These are phyloP conservation scores for Daphoenositta chrysoptera DNA, from an alignment of 2,113 vertebrate species.

Conservation along the genomic window DNA sequence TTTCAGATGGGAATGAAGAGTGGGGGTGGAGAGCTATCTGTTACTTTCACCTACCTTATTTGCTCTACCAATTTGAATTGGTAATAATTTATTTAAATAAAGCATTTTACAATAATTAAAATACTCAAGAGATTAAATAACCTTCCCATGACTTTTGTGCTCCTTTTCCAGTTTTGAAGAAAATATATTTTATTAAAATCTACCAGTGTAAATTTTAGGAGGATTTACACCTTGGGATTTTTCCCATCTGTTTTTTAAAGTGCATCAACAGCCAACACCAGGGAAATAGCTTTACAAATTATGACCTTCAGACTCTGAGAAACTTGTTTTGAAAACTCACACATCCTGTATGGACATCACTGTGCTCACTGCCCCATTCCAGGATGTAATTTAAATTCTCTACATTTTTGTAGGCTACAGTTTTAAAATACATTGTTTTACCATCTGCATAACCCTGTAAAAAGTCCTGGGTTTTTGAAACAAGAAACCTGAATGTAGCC, in stretches of 20 bases:
- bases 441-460: slow-evolving; percentile 26
- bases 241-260: slow-evolving; percentile 54
- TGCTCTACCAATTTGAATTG: not conserved
- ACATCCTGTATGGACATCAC: slow-evolving; percentile 31
- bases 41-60: not conserved
- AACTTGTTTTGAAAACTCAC: slow-evolving; percentile 33
- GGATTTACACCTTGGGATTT: slow-evolving; percentile 57
- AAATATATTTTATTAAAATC: slow-evolving; percentile 17
- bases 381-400: slow-evolving; percentile 63
- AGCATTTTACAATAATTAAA: slow-evolving; percentile 27
- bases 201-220: slow-evolving; percentile 40
- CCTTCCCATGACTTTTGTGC: not conserved
- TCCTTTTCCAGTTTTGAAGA: slow-evolving; percentile 18
- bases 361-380: slow-evolving; percentile 36
- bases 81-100: slow-evolving; percentile 23
- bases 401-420: slow-evolving; percentile 46
- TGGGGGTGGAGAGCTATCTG: not conserved
- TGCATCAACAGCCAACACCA: not conserved
- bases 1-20: not conserved
- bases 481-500: not conserved
- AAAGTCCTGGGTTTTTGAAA: slow-evolving; percentile 30
- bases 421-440: slow-evolving; percentile 43
- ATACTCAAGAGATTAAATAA: slow-evolving; percentile 16
- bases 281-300: slow-evolving; percentile 53
- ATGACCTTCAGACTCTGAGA: slow-evolving; percentile 57